Base-by-base conservation (phyloP, 2,113 vertebrate genomes). In the Zosterops borbonicus region DNA sequence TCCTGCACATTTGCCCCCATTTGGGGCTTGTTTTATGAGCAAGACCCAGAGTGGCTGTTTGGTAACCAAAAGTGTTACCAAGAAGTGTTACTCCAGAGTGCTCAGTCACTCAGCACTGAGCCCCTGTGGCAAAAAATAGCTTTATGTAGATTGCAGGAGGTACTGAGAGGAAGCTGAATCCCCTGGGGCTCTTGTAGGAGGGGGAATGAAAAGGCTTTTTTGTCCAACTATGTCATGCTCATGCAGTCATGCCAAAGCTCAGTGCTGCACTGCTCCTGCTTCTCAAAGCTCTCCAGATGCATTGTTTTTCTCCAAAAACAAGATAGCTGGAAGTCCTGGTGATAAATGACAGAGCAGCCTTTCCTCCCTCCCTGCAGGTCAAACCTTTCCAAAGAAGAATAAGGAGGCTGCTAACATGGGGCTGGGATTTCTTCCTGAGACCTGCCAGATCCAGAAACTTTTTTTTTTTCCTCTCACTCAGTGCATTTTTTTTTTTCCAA, bases 121-220 rank as follows among this genome's bases (percentile, higher is more conserved):
- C 1, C 55, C 78, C 78, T 50, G 65, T 79, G 65, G 83, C 79
- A 93, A 80, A 92, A 94, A 95, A 93, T 92, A 94, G 56, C 90
- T 90, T 91, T 83, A 88, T 95, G 94, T 67, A 95, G 90, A 93
- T 93, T 60, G 62, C 81, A 49, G 8, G 75, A 73, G 92, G 70
- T 82, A 69, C 80, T 82, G 77, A 89, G 63, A 56, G 95, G 92
- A 94, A 94, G 83, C 69, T 44, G 62, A 82, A 92, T 91, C 90
- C 96, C 89, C 89, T 39, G 83, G 41, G 89, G 83, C 44, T 92
- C 31, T 67, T 76, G 93, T 80, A 39, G 93, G 93, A 90, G 88
- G 81, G 67, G 56, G 9, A 29, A 69, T 83, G 83, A 92, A 94
- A 92, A 69, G 20, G 8, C 7, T 67, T 95, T 92, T 95, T 77